Evolutionary conservation across 2,797 vertebrate species (phyloP), one percentile per base, ranked within the genome.

Genomic region (Pelobates cultripes): DNA sequence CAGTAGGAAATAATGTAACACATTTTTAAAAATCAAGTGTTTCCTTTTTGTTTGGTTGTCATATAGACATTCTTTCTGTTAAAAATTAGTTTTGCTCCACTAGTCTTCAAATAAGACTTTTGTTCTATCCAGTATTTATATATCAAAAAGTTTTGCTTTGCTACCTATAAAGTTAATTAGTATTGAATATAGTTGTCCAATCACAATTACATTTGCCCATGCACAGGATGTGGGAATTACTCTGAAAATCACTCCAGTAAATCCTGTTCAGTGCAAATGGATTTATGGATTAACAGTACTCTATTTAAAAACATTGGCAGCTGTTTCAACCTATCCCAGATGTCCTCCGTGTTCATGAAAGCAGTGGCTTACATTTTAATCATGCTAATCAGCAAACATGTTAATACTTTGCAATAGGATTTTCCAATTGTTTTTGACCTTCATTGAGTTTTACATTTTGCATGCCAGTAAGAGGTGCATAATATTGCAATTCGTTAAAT

Each of bases 271-370:
- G 77, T 66, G 72, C 75, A 78, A 73, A 83, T 83, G 81, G 81
- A 83, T 83, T 83, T 83, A 73, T 83, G 75, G 81, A 83, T 83
- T 83, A 83, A 68, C 75, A 78, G 81, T 73, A 78, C 81, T 78
- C 81, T 83, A 83, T 78, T 83, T 83, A 83, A 83, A 77, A 83
- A 78, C 81, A 78, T 78, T 83, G 81, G 70, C 81, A 83, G 81
- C 75, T 83, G 81, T 78, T 83, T 68, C 75, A 67, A 55, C 75
- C 81, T 73, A 82, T 66, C 81, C 81, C 81, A 82, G 75, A 82
- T 82, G 81, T 82, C 81, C 75, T 78, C 63, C 63, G 41, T 43
- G 14, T 77, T 78, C 81, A 83, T 83, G 81, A 83, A 83, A 78
- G 81, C 81, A 73, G 68, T 73, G 81, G 81, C 75, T 83, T 83